Base-by-base conservation (phyloP, 2,888 invertebrate genomes). In the Catocala fraxini region DNA sequence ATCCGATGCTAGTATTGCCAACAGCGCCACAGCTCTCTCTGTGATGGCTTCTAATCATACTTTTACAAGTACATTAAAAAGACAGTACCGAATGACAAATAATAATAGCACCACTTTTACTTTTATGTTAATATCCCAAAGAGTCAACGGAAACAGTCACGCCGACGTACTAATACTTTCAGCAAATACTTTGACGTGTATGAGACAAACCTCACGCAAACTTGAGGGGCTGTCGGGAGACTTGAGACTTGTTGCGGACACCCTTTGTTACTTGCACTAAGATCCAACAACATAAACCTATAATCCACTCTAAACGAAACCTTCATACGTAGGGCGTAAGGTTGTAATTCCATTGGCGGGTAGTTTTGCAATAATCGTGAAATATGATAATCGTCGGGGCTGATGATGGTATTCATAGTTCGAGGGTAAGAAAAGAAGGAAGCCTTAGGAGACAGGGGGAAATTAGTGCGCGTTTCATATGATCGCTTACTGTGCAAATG, bases 371-470 rank as follows among this genome's bases (percentile, higher is more conserved):
- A 71, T 77, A 73, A 75, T 57, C 58, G 85, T 91, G 92, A 92
- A 93, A 92, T 93, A 92, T 92, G 92, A 93, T 93, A 93, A 92
- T 92, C 89, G 84, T 77, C 81, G 71, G 74, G 88, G 77, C 86
- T 91, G 91, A 91, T 90, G 91, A 92, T 87, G 90, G 89, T 89
- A 92, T 93, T 92, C 93, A 93, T 91, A 90, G 89, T 87, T 86
- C 4, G 25, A 81, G 77, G 83, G 81, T 86, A 81, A 68, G 55
- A 78, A 25, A 84, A 81, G 81, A 83, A 83, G 80, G 88, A 90
- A 93, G 82, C 91, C 92, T 84, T 89, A 85, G 75, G 75, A 84
- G 79, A 72, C 77, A 76, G 84, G 81, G 87, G 82, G 85, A 65
- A 85, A 83, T 85, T 87, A 87, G 86, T 88, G 85, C 84, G 81